These are phyloP conservation scores for Siphlonurus alternatus DNA, from an alignment of 2,888 invertebrate species.

Conservation along the genomic window DNA sequence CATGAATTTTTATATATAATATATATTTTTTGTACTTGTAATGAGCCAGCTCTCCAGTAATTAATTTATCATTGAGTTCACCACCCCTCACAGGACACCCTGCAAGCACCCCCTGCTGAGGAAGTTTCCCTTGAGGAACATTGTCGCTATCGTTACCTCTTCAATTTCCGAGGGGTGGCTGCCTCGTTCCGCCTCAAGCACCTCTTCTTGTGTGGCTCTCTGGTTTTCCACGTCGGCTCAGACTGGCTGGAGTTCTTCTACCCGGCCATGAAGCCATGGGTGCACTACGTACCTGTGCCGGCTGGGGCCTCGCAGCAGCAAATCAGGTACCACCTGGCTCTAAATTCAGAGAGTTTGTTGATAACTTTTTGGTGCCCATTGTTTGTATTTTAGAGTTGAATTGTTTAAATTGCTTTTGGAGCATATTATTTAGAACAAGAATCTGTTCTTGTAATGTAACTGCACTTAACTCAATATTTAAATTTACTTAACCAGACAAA, in stretches of 20 bases:
- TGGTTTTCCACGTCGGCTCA: conserved; percentile 86
- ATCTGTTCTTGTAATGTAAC: no score
- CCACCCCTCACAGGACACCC: conserved; percentile 75
- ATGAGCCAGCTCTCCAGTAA: no score
- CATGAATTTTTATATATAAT: no score
- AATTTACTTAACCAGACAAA: no score
- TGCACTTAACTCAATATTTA: no score
- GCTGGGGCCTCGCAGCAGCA: conserved; percentile 47
- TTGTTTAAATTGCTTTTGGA: no score
- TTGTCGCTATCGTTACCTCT: conserved; percentile 83
- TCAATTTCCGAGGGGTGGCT: conserved; percentile 93
- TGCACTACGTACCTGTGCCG: conserved; percentile 82
- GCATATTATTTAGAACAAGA: no score
- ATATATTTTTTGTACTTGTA: no score
- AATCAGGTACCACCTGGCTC: conserved; percentile 38
- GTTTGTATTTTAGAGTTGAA: no score
- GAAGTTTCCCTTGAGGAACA: conserved; percentile 84
- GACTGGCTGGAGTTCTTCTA: conserved; percentile 96
- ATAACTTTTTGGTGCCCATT: neutral
- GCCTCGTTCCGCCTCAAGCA: conserved; percentile 96
- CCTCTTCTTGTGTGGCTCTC: conserved; percentile 77
- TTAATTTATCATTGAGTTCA: no score
- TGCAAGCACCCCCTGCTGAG: conserved; percentile 61
- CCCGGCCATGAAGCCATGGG: conserved; percentile 76
- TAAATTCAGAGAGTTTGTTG: neutral